Base-by-base conservation (phyloP, 2,888 invertebrate species). In the Steinernema carpocapsae region DNA sequence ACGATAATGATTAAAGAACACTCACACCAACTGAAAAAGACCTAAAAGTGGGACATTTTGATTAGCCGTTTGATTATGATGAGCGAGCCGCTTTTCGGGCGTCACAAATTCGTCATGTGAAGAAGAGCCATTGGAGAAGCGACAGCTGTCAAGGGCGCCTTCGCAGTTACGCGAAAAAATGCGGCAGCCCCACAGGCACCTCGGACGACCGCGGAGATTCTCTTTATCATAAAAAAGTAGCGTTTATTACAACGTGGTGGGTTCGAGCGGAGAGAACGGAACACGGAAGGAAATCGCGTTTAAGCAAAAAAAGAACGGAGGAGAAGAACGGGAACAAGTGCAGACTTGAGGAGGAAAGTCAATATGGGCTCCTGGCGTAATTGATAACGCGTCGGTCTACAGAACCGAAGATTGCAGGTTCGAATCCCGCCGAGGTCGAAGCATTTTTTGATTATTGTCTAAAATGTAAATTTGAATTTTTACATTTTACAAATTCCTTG, bases 121-220 rank as follows among this genome's bases (percentile, higher is more conserved):
- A 56, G 56, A 56, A 26, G 56, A 26, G n/a, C n/a, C n/a, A n/a
- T n/a, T n/a, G n/a, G n/a, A n/a, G n/a, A n/a, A 56, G 24, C 24
- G 56, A 19, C 56, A 56, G 56, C 56, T 56, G 56, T 56, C 56
- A 56, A 56, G 56, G 56, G 56, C 56, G 22, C 26, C 56, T 14
- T 3, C n/a, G 12, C 24, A 56, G 22, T 12, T 7, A 43, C 43
- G 43, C 7, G 43, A 14, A 43, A 14, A 43, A 7, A 43, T 7
- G 10, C 43, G 43, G 7, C 7, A 14, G 43, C 43, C 14, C 43
- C 43, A 43, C 14, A 12, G 10, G 7, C 10, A 43, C 7, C 43
- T 12, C 7, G 10, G 43, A 43, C 43, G 43, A 43, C 10, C 7
- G 43, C 43, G 43, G 14, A 22, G 26, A 56, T 56, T 56, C 56